Conservation (phyloP, 1,140 invertebrate species). For the Cyphomyrmex costatus region DNA sequence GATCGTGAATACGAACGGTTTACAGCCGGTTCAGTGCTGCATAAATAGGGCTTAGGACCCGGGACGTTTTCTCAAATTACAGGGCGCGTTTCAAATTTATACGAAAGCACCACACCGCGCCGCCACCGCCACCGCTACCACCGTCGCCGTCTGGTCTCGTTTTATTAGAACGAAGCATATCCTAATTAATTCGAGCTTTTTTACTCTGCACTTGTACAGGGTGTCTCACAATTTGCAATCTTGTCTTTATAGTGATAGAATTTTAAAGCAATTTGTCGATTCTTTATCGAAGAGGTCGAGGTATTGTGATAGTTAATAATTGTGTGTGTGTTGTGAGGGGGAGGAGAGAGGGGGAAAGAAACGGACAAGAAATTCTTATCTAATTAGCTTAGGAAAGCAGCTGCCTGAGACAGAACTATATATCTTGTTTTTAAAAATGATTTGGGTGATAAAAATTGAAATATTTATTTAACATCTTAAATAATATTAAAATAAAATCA, state of each 20-base stretch:
- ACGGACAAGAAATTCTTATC: neutral
- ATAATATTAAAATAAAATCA: neutral
- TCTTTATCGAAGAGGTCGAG: neutral
- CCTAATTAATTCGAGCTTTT: conserved; percentile 59
- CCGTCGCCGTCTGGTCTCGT: conserved; percentile 34
- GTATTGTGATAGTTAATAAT: neutral
- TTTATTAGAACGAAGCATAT: conserved; percentile 59
- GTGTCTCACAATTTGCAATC: conserved; percentile 27
- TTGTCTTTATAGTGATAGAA: conserved; percentile 3
- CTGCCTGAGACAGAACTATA: neutral
- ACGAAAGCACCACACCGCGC: conserved; percentile 49
- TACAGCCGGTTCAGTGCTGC: conserved; percentile 65
- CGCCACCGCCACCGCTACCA: conserved; percentile 23
- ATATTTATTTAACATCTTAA: neutral
- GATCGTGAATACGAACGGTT: conserved; percentile 59
- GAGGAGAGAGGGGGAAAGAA: neutral
- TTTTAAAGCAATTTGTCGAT: neutral
- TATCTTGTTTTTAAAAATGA: neutral
- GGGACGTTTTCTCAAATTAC: conserved; percentile 62
- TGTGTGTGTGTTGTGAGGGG: neutral
- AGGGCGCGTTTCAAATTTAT: conserved; percentile 65
- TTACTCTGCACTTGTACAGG: conserved; percentile 39
- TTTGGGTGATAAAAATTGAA: neutral
- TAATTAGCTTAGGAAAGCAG: neutral
- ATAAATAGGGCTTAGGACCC: conserved; percentile 63